Percentiles rank a stretch among this genome's conserved stretches.
Evolutionary conservation across 2,888 invertebrate species (phyloP).

Genomic region (Boloria selene): DNA sequence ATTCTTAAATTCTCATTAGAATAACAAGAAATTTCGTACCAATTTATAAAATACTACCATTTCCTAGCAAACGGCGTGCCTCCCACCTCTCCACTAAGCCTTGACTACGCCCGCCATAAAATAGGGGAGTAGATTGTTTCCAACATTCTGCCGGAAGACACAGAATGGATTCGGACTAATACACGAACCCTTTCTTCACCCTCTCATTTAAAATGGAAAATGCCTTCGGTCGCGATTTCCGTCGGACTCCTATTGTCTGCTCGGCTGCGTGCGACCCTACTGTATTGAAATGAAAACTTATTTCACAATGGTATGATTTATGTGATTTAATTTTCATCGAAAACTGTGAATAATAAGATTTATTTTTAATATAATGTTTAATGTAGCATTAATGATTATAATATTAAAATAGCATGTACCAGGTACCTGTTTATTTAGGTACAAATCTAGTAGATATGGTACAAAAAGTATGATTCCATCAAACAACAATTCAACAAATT

Average conservation of each 20-base stretch:
- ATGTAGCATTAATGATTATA: too few relatives aligned
- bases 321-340: slow-evolving; percentile 19
- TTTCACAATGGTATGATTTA: slow-evolving; percentile 60
- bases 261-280: slow-evolving; percentile 71
- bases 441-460: too few relatives aligned
- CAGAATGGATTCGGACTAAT: slow-evolving; percentile 75
- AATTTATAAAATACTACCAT: slow-evolving; percentile 21
- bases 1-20: slow-evolving; percentile 5
- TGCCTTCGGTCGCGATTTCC: slow-evolving; percentile 71
- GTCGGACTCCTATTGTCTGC: slow-evolving; percentile 66
- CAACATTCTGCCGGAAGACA: slow-evolving; percentile 69
- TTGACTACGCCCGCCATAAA: slow-evolving; percentile 63
- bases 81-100: slow-evolving; percentile 40
- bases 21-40: slow-evolving; percentile 15
- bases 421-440: too few relatives aligned
- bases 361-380: background rate
- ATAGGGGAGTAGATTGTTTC: slow-evolving; percentile 69
- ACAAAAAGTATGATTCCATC: too few relatives aligned
- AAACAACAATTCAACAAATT: too few relatives aligned
- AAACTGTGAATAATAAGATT: background rate
- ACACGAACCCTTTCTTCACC: slow-evolving; percentile 64
- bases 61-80: slow-evolving; percentile 28
- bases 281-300: slow-evolving; percentile 61
- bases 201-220: slow-evolving; percentile 72
- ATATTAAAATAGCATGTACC: too few relatives aligned